Percentiles rank a stretch among this genome's conserved stretches.
phyloP scores from a whole-genome alignment of 2,888 invertebrate species.

The Leptopterna dolabrata region DNA sequence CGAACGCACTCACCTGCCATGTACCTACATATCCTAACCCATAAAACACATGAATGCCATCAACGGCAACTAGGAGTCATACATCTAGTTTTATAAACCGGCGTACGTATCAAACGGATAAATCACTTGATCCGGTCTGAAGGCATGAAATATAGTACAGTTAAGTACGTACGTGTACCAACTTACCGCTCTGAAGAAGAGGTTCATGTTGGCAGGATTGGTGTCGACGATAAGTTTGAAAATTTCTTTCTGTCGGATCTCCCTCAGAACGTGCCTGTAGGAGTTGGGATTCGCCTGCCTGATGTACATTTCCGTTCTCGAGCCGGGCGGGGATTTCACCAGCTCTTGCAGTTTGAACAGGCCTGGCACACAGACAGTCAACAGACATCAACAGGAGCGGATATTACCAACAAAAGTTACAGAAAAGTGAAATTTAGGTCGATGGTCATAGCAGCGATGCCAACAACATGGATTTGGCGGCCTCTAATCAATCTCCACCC shows the following conservation, averaged over 20 bases:
- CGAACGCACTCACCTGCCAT: too few relatives aligned
- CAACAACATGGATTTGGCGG: too few relatives aligned
- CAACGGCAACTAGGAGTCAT: too few relatives aligned
- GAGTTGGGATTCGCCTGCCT: constrained; percentile 76
- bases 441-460: too few relatives aligned
- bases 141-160: too few relatives aligned
- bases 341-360: constrained; percentile 87
- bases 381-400: background rate
- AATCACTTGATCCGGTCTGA: too few relatives aligned
- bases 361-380: constrained; percentile 68
- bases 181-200: constrained; percentile 89
- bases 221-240: constrained; percentile 90
- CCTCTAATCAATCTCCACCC: too few relatives aligned
- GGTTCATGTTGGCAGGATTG: constrained; percentile 81
- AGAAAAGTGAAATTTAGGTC: background rate
- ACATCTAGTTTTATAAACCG: too few relatives aligned
- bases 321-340: constrained; percentile 76
- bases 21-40: too few relatives aligned
- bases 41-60: too few relatives aligned
- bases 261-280: constrained; percentile 80
- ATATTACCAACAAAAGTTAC: background rate
- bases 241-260: constrained; percentile 87
- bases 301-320: constrained; percentile 79
- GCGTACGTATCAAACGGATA: too few relatives aligned
- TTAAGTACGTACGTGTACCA: too few relatives aligned